A percentile compares a stretch with the other conserved stretches of the same genome.
Conservation (phyloP, 2,113 vertebrate species). For the Anhinga rufa region DNA sequence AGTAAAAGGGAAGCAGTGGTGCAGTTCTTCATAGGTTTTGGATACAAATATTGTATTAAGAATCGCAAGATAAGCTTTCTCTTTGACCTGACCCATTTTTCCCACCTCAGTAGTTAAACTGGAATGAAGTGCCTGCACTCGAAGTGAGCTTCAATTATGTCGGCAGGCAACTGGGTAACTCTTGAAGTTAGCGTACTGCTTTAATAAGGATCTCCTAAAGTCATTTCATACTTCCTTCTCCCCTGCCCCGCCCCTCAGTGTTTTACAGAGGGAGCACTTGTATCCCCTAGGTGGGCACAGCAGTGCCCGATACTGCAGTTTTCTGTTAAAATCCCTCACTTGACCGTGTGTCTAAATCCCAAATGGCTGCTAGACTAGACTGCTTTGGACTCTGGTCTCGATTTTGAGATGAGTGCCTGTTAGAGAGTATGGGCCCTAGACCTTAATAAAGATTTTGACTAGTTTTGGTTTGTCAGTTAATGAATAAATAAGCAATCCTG, state of each 20-base stretch:
- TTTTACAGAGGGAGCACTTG: background rate
- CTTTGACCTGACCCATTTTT: background rate
- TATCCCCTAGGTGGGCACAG: background rate
- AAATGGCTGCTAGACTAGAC: background rate
- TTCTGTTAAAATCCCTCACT: background rate
- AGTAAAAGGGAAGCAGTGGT: background rate
- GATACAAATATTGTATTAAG: background rate
- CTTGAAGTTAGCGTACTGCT: background rate
- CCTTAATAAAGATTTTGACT: background rate
- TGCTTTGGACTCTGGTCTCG: background rate
- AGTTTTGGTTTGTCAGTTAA: background rate
- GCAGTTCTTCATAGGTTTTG: background rate
- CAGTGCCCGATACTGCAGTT: background rate
- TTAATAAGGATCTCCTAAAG: background rate
- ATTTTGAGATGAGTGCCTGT: background rate
- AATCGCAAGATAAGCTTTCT: background rate
- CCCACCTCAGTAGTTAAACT: background rate
- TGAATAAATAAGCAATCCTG: background rate
- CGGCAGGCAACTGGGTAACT: background rate
- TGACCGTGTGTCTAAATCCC: background rate
- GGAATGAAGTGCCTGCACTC: background rate
- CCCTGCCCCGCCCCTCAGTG: accelerated
- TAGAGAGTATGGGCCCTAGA: background rate
- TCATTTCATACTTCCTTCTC: background rate
- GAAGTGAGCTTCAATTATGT: background rate